Conservation (phyloP, 2,113 vertebrate species). For the Camarhynchus parvulus region DNA sequence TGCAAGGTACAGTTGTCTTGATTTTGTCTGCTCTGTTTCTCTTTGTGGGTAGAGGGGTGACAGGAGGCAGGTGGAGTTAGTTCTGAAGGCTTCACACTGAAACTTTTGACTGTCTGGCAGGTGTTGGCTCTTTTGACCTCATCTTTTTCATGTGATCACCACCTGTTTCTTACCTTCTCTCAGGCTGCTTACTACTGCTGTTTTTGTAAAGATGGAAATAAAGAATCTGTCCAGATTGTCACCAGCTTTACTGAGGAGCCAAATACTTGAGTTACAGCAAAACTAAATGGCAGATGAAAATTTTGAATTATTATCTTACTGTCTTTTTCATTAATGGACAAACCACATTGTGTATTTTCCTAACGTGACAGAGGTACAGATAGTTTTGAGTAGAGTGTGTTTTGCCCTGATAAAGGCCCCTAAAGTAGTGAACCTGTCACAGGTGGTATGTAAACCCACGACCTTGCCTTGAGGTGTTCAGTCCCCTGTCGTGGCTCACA, state of each 20-base stretch:
- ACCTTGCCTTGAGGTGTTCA: background rate
- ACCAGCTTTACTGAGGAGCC: background rate
- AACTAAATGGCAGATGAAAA: background rate
- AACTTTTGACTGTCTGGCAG: background rate
- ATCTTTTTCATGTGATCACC: background rate
- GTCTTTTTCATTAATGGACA: background rate
- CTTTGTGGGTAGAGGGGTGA: background rate
- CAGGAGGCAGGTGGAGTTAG: background rate
- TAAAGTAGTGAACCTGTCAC: background rate
- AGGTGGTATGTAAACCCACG: background rate
- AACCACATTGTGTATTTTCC: background rate
- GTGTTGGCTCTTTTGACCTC: background rate
- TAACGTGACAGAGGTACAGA: background rate
- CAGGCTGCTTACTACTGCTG: background rate
- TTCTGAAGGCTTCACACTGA: background rate
- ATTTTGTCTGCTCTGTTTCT: background rate
- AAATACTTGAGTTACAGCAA: background rate
- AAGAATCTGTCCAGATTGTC: background rate
- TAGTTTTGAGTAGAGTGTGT: background rate
- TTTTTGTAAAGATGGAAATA: background rate
- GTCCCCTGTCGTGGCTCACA: fast-evolving
- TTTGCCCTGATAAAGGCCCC: background rate
- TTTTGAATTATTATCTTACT: background rate
- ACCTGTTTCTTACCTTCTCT: background rate
- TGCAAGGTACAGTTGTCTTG: slow-evolving; percentile 11